phyloP scores from a whole-genome alignment of 1,140 invertebrate species.

The Pemphigus obesinymphae region DNA sequence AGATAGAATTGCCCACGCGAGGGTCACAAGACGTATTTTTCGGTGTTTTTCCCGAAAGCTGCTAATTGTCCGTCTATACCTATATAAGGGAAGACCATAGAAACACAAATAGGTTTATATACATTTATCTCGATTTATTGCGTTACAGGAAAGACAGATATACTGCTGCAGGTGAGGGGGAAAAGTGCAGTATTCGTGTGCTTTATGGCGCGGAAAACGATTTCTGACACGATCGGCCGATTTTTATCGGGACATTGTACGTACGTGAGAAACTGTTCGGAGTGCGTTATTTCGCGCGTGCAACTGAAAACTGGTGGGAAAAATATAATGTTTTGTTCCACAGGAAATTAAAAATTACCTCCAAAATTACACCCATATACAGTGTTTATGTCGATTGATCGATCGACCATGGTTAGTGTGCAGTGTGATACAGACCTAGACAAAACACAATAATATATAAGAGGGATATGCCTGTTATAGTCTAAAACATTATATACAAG shows the following conservation, averaged over 20 bases:
- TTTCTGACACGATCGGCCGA: slow-evolving; percentile 17
- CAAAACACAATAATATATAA: not conserved
- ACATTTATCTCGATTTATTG: slow-evolving; percentile 17
- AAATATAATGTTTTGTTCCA: not conserved
- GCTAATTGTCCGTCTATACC: not conserved
- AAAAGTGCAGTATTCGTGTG: not conserved
- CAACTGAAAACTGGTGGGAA: not conserved
- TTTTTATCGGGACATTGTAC: not conserved
- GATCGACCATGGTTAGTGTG: not conserved
- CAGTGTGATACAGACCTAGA: not conserved
- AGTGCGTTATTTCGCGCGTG: not conserved
- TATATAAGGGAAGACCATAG: not conserved
- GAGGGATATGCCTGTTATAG: too few species aligned
- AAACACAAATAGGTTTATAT: not conserved
- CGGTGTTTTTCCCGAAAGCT: not conserved
- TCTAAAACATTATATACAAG: too few species aligned
- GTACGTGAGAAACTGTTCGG: not conserved
- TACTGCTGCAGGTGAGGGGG: not conserved
- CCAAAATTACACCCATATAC: too few species aligned
- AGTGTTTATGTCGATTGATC: not conserved
- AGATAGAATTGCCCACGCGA: not conserved
- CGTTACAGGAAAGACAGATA: not conserved
- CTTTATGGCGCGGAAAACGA: not conserved
- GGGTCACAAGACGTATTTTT: not conserved
- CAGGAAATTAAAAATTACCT: not conserved